Evolutionary conservation across 2,888 invertebrate genomes (phyloP).

Genomic region (Ptilodon capucinus): DNA sequence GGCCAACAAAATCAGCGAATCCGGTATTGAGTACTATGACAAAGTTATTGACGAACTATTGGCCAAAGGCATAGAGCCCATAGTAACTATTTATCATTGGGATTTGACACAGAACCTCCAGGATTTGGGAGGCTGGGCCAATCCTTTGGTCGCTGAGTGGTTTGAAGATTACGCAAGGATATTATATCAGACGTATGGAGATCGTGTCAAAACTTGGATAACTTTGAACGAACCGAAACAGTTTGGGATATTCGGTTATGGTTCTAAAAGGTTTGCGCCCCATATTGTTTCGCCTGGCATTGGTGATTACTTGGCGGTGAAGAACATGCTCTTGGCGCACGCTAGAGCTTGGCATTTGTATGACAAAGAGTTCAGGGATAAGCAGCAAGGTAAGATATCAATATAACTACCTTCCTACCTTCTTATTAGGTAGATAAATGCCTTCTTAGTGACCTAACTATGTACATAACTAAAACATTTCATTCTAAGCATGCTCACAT

Average conservation of each 20-base stretch:
- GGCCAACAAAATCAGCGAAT: slow-evolving; percentile 75
- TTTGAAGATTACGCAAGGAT: slow-evolving; percentile 77
- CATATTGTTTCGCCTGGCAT: slow-evolving; percentile 66
- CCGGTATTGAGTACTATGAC: slow-evolving; percentile 85
- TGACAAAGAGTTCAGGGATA: slow-evolving; percentile 54
- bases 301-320: slow-evolving; percentile 77
- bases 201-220: slow-evolving; percentile 81
- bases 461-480: too few relatives aligned
- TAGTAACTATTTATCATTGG: slow-evolving; percentile 82
- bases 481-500: too few relatives aligned
- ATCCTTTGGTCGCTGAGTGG: slow-evolving; percentile 68
- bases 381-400: slow-evolving; percentile 46
- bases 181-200: slow-evolving; percentile 69
- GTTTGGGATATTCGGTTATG: slow-evolving; percentile 70
- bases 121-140: slow-evolving; percentile 81
- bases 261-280: slow-evolving; percentile 54
- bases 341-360: slow-evolving; percentile 75
- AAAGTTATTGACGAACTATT: slow-evolving; percentile 83
- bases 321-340: slow-evolving; percentile 82
- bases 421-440: too few relatives aligned
- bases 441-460: too few relatives aligned
- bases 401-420: too few relatives aligned
- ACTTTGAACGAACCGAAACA: slow-evolving; percentile 83
- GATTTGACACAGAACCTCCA: slow-evolving; percentile 81
- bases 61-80: slow-evolving; percentile 82